A percentile compares a stretch with the other conserved stretches of the same genome.
These are phyloP conservation scores for Pissodes strobi DNA, from an alignment of 1,140 invertebrate genomes.

Conservation along the genomic window DNA sequence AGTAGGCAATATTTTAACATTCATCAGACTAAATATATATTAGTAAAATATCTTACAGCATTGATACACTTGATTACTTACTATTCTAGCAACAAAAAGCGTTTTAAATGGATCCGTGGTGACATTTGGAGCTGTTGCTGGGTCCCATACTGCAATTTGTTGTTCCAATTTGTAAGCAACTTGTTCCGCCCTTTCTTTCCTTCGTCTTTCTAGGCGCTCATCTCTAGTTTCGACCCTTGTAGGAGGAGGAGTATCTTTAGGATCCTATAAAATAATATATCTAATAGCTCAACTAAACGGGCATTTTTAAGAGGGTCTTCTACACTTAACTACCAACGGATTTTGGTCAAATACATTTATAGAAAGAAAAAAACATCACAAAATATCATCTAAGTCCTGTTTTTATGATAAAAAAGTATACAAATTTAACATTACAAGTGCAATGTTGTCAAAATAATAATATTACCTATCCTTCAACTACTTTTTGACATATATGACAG, in stretches of 20 bases:
- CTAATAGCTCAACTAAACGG: no score
- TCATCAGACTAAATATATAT: not conserved
- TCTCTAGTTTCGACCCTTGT: conserved; percentile 92
- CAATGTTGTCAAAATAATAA: no score
- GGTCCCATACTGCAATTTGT: conserved; percentile 97
- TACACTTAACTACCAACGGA: no score
- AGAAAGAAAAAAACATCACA: no score
- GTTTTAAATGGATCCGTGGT: conserved; percentile 97
- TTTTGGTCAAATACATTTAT: no score
- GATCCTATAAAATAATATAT: conserved; percentile 70
- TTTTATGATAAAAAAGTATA: no score
- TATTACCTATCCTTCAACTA: no score
- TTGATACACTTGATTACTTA: no score
- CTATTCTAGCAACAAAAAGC: not conserved
- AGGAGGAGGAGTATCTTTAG: conserved; percentile 94
- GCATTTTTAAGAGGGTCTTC: no score
- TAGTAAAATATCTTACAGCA: not conserved
- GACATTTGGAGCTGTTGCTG: conserved; percentile 74
- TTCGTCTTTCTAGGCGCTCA: conserved; percentile 86
- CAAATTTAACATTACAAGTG: no score
- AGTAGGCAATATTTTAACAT: not conserved
- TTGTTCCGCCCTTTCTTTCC: conserved; percentile 93
- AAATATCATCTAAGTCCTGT: no score
- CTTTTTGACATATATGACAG: no score
- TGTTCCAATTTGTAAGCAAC: conserved; percentile 98